Conservation (phyloP, 2,888 invertebrate genomes). For the Girardia tigrina region DNA sequence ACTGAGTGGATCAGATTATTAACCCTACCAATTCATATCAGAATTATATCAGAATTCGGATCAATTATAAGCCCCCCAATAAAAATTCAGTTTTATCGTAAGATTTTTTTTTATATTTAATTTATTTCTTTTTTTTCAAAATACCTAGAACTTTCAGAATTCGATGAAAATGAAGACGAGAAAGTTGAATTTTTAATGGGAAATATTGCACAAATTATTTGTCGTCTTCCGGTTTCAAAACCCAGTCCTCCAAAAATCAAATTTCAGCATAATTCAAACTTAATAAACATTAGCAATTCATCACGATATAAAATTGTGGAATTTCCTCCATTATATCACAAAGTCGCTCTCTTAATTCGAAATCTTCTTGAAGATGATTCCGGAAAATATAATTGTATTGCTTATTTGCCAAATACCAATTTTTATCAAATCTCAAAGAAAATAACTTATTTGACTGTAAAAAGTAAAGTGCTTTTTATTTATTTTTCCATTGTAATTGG, state of each 20-base stretch:
- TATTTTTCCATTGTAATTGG: not conserved
- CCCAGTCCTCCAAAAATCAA: not conserved
- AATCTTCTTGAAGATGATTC: not conserved
- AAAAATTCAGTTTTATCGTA: constrained; percentile 3
- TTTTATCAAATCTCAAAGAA: not conserved
- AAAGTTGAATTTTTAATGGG: constrained; percentile 13
- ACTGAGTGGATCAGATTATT: not conserved
- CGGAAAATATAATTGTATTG: not conserved
- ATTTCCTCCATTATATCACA: not conserved
- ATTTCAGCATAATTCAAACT: not conserved
- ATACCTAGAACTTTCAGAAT: not conserved
- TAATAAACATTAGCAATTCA: not conserved
- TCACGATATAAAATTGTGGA: constrained; percentile 12
- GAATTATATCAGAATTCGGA: not conserved
- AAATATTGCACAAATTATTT: constrained; percentile 5
- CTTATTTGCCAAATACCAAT: not conserved
- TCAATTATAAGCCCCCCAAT: not conserved
- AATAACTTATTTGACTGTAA: not conserved
- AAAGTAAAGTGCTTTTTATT: not conserved
- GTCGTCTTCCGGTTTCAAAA: not conserved
- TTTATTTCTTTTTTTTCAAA: not conserved
- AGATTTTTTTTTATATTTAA: not conserved
- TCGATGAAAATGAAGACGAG: not conserved
- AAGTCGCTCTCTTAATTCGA: not conserved
- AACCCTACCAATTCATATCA: not conserved